Evolutionary conservation across 1,140 invertebrate species (phyloP).

Genomic region (Bombus terrestris): DNA sequence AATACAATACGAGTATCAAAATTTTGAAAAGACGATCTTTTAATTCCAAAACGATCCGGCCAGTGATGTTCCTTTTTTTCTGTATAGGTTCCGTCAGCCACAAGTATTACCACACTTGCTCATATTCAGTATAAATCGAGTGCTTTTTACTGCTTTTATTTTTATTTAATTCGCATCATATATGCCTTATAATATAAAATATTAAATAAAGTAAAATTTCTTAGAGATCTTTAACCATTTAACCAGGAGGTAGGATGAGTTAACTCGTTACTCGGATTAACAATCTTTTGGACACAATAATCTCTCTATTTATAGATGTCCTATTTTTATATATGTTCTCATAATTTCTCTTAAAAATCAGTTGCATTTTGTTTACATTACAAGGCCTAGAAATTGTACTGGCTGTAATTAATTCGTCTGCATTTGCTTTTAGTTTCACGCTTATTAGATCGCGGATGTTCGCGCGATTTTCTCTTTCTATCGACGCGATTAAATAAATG

Average conservation of each 20-base stretch:
- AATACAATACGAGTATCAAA: constrained; percentile 64
- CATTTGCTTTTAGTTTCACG: neutral
- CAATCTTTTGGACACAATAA: too few relatives aligned
- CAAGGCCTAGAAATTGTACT: neutral
- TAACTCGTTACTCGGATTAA: neutral
- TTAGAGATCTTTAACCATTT: neutral
- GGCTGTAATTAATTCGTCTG: neutral
- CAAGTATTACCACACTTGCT: neutral
- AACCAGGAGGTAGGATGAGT: too few relatives aligned
- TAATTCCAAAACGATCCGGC: neutral
- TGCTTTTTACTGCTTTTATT: neutral
- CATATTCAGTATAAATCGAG: neutral
- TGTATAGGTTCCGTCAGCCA: neutral
- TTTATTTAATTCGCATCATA: neutral
- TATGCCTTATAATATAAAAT: neutral
- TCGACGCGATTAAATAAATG: neutral
- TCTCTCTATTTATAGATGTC: too few relatives aligned
- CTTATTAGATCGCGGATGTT: neutral
- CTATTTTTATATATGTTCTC: too few relatives aligned
- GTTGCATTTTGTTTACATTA: neutral
- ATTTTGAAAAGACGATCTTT: constrained; percentile 61
- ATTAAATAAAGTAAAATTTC: neutral
- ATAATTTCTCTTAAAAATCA: neutral
- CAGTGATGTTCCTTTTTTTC: neutral
- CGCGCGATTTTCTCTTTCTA: neutral